phyloP scores from a whole-genome alignment of 1,140 invertebrate genomes.

The Lasioglossum baleicum region DNA sequence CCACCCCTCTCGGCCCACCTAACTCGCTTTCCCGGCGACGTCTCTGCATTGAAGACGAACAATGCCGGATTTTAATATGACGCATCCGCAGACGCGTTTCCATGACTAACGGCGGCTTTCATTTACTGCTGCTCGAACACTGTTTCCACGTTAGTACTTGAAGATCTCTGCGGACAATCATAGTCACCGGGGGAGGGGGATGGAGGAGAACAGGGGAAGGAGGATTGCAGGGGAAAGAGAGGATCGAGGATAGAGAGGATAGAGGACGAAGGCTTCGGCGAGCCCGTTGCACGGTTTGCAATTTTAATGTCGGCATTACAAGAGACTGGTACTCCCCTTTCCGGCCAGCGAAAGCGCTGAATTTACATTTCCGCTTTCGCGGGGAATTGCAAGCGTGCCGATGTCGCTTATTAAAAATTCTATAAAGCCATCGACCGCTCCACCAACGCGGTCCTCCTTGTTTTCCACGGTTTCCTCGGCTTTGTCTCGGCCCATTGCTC shows the following conservation, averaged over 20 bases:
- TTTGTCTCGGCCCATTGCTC: conserved; percentile 20
- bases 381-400: conserved; percentile 31
- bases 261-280: conserved; percentile 23
- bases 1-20: background rate
- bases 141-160: conserved; percentile 45
- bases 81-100: conserved; percentile 56
- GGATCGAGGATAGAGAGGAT: background rate
- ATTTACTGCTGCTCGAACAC: conserved; percentile 55
- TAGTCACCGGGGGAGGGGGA: background rate
- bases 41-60: conserved; percentile 42
- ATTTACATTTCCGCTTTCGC: conserved; percentile 56
- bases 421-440: conserved; percentile 38
- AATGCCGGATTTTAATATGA: conserved; percentile 61
- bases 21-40: conserved; percentile 14
- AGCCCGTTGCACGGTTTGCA: conserved; percentile 63
- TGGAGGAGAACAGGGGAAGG: background rate
- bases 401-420: conserved; percentile 68
- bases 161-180: conserved; percentile 56
- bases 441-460: too few relatives aligned
- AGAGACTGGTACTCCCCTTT: conserved; percentile 36
- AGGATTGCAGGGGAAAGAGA: too few relatives aligned
- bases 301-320: conserved; percentile 70
- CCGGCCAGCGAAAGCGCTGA: conserved; percentile 47
- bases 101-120: conserved; percentile 48
- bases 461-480: background rate